A percentile compares a stretch with the other conserved stretches of the same genome.
These are phyloP conservation scores for Telmatochromis sp. DNA, from an alignment of 2,113 vertebrate species.

Conservation along the genomic window DNA sequence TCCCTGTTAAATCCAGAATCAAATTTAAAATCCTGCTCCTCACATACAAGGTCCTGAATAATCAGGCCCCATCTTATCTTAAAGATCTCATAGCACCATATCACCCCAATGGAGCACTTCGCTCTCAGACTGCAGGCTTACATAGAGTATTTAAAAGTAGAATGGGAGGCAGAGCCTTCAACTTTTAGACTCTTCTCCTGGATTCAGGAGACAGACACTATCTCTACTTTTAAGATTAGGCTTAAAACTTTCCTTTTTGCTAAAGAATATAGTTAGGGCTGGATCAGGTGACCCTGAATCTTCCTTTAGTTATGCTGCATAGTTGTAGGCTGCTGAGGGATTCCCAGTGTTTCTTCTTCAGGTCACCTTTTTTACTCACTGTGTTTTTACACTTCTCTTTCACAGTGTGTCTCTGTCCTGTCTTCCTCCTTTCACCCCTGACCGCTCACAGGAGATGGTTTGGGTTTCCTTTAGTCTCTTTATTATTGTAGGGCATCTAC, in stretches of 20 bases:
- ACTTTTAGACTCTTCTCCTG: neutral
- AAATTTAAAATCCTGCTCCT: neutral
- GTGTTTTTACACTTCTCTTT: neutral
- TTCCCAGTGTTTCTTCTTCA: neutral
- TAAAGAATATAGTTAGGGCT: neutral
- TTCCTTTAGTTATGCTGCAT: neutral
- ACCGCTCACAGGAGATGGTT: neutral
- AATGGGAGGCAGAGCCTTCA: neutral
- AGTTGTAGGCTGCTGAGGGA: neutral
- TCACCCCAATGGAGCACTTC: neutral
- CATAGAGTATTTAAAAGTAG: neutral
- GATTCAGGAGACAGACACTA: neutral
- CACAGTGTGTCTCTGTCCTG: neutral
- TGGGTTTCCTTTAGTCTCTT: neutral
- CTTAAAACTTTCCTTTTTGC: neutral
- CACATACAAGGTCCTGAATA: neutral
- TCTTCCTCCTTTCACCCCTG: neutral
- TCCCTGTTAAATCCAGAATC: neutral
- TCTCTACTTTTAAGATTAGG: neutral
- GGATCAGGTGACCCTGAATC: neutral
- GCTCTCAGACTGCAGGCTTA: neutral
- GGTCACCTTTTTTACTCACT: neutral
- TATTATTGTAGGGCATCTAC: neutral
- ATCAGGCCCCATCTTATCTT: neutral
- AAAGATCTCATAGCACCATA: neutral